These are phyloP conservation scores for Ctenopoma kingsleyae DNA, from an alignment of 2,797 vertebrate species.

Conservation along the genomic window DNA sequence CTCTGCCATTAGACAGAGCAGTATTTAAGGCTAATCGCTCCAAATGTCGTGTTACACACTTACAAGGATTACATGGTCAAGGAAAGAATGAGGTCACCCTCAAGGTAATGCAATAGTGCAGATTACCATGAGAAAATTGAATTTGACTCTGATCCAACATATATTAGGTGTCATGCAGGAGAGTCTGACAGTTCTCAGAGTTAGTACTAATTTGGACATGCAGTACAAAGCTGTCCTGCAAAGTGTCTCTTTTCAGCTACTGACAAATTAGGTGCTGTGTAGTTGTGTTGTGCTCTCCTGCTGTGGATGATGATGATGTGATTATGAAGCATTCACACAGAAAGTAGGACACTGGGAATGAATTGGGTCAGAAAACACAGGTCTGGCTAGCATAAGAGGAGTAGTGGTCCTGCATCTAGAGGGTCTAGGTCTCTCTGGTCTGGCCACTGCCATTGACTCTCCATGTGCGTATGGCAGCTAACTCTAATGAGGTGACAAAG, in stretches of 20 bases:
- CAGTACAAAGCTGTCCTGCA: constrained; percentile 42
- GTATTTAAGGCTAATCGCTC: constrained; percentile 56
- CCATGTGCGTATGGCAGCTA: constrained; percentile 69
- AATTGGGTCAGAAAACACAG: constrained; percentile 62
- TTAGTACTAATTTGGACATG: constrained; percentile 60
- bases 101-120: constrained; percentile 65
- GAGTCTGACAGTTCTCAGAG: constrained; percentile 49
- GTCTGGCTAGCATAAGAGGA: constrained; percentile 21
- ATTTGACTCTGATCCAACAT: constrained; percentile 71
- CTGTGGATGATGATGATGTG: constrained; percentile 65
- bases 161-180: constrained; percentile 67
- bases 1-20: constrained; percentile 25
- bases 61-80: constrained; percentile 68
- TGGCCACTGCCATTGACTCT: constrained; percentile 66
- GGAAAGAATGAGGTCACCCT: constrained; percentile 68
- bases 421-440: constrained; percentile 45
- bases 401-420: constrained; percentile 43
- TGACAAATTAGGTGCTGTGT: constrained; percentile 58
- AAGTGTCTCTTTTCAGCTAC: constrained; percentile 43
- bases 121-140: constrained; percentile 65
- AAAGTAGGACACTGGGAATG: constrained; percentile 64
- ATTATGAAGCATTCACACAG: constrained; percentile 68
- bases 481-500: constrained; percentile 85
- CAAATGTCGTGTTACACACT: constrained; percentile 61
- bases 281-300: constrained; percentile 55